Base-by-base conservation (phyloP, 2,888 invertebrate species). In the Trichopoda pennipes region DNA sequence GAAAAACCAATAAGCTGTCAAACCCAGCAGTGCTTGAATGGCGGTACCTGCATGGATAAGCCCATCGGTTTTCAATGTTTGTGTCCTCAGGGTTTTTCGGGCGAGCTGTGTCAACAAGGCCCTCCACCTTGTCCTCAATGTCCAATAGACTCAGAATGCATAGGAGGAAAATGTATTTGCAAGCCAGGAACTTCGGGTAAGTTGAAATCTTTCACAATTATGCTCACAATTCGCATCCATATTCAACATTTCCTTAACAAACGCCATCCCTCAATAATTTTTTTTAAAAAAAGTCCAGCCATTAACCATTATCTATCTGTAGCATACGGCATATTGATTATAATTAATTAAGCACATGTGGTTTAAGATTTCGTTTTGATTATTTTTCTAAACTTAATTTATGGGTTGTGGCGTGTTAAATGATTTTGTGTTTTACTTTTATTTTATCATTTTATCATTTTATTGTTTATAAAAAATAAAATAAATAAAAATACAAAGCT, bases 11-110 rank as follows among this genome's bases (percentile, higher is more conserved):
- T 91, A 42, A 91, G 90, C 85, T 97, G 96, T 90, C 93, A 93
- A 83, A 94, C 93, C 55, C 94, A 93, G 85, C 95, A 94, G 53
- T 97, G 97, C 88, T 92, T 92, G 83, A 95, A 96, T 90, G 95
- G 95, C 0, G 96, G 94, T 76, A 93, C 93, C n/a, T 96, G 96
- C 91, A 87, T 89, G 60, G 92, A 92, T 77, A 91, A 92, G 84
- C 92, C 91, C 68, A 92, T 92, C 92, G 90, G 92, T 83, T 93
- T 94, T 90, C 94, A 95, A 90, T 96, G 96, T 91, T 92, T 93
- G 64, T 96, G 96, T 89, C 92, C 93, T 19, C 92, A 94, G 3
- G 95, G 94, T 1, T 96, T 87, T 85, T 88, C 88, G 1, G 91
- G 91, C 0, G 87, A 90, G 49, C 87, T 90, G 51, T 91, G 91